Base-by-base conservation (phyloP, 1,140 invertebrate genomes). In the Chironomus tepperi region DNA sequence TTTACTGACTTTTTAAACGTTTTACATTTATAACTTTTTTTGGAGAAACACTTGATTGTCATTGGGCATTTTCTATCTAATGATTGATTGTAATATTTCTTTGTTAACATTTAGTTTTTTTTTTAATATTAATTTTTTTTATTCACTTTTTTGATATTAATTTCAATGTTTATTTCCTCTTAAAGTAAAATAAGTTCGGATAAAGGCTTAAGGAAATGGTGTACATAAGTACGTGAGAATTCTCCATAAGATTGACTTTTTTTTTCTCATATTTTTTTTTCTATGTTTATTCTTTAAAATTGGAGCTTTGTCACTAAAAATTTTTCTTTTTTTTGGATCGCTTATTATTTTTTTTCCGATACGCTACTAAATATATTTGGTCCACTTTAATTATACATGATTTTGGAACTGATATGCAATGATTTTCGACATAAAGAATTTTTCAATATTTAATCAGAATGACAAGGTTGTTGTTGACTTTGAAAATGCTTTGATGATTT, bases 51-150 rank as follows among this genome's bases (percentile, higher is more conserved):
- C 47, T 57, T 57, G 47, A 57, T 57, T 57, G 47, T 57, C 47
- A 57, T 57, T 57, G 47, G 47, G 47, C 47, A 57, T 57, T 57
- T 57, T 57, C 47, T 57, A 57, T 57, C 47, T 57, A 57, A 57
- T 57, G 47, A 57, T 57, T 57, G 47, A 57, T 57, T 57, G 47
- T 57, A 57, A 57, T 57, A n/a, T 47, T 47, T 47, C 43, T 47
- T 47, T 47, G 12, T 57, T 57, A 57, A n/a, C 47, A n/a, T 57
- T 57, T 57, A 34, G 24, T 34, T 57, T 15, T 57, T 15, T 57
- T 57, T 57, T 57, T 57, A 57, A 57, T n/a, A 57, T 57, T 57
- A n/a, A 57, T 15, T 57, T n/a, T n/a, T n/a, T n/a, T 57, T 12
- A 47, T 47, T 47, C 15, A 47, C n/a, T 57, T 57, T 47, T 9